Conservation (phyloP, 2,797 vertebrate genomes). For the Salmo trutta region DNA sequence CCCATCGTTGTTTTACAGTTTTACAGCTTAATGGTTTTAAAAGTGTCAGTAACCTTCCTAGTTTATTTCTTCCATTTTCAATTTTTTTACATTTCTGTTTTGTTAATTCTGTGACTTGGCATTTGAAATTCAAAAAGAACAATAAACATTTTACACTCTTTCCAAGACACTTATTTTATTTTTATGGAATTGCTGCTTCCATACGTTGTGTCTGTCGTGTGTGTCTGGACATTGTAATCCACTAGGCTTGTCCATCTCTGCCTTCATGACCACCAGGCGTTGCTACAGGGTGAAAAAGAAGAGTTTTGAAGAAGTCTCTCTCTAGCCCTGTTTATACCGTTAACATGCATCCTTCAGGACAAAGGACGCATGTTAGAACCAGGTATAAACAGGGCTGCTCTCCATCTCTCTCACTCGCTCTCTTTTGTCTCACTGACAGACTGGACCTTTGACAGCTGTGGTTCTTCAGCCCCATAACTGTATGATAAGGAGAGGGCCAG, state of each 20-base stretch:
- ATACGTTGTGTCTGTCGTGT: neutral
- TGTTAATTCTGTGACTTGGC: constrained; percentile 87
- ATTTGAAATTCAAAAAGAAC: constrained; percentile 76
- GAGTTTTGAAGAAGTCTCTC: neutral
- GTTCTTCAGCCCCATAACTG: neutral
- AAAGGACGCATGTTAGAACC: neutral
- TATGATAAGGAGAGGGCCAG: neutral
- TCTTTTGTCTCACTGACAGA: neutral
- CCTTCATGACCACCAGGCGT: neutral
- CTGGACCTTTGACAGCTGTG: neutral
- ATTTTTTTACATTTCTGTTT: constrained; percentile 78
- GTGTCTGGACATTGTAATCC: neutral
- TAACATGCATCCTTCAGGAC: too few relatives aligned
- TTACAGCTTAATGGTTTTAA: constrained; percentile 49
- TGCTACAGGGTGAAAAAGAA: neutral
- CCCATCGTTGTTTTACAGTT: constrained; percentile 38
- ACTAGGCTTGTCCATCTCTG: neutral
- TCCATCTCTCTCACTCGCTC: neutral
- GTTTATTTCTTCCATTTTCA: constrained; percentile 54
- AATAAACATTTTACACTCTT: constrained; percentile 91
- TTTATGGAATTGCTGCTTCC: neutral
- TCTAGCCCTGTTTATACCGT: neutral
- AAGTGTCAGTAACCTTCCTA: constrained; percentile 51
- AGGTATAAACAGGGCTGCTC: neutral
- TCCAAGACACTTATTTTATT: constrained; percentile 50